Percentiles rank a stretch among this genome's conserved stretches.
phyloP scores from a whole-genome alignment of 2,113 vertebrate genomes.

The Gadus chalcogrammus region DNA sequence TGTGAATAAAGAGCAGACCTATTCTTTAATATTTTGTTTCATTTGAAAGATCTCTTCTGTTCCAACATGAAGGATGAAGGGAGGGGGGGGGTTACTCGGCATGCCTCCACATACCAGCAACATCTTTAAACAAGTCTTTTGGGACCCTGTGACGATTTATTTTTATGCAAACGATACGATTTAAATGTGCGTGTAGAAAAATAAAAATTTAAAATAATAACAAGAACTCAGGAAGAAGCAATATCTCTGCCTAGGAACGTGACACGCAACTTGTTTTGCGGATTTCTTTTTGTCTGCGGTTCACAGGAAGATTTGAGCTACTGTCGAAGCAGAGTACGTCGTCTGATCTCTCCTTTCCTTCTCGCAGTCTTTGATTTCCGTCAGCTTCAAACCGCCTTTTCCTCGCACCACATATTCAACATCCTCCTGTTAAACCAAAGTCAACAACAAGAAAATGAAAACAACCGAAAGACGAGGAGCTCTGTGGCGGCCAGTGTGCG shows the following conservation, averaged over 20 bases:
- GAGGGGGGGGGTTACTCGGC: conserved; percentile 23
- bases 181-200: conserved; percentile 67
- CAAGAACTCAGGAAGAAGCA: conserved; percentile 25
- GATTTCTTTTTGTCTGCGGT: no score
- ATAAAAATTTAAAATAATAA: conserved; percentile 63
- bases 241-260: conserved; percentile 36
- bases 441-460: neutral
- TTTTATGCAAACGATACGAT: conserved; percentile 52
- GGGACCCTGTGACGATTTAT: conserved; percentile 18
- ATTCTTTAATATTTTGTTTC: conserved; percentile 34
- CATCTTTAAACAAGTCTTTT: conserved; percentile 39
- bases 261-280: conserved; percentile 15
- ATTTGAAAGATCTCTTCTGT: neutral
- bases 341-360: neutral
- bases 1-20: conserved; percentile 32
- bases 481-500: neutral
- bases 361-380: conserved; percentile 18
- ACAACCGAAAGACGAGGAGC: no score
- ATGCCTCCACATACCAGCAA: conserved; percentile 2
- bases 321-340: no score
- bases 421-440: conserved; percentile 39
- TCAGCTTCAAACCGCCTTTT: conserved; percentile 27
- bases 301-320: conserved; percentile 1
- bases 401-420: conserved; percentile 22
- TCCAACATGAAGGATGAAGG: conserved; percentile 1